Evolutionary conservation across 2,888 invertebrate genomes (phyloP).

Genomic region (Spicauda simplicius): DNA sequence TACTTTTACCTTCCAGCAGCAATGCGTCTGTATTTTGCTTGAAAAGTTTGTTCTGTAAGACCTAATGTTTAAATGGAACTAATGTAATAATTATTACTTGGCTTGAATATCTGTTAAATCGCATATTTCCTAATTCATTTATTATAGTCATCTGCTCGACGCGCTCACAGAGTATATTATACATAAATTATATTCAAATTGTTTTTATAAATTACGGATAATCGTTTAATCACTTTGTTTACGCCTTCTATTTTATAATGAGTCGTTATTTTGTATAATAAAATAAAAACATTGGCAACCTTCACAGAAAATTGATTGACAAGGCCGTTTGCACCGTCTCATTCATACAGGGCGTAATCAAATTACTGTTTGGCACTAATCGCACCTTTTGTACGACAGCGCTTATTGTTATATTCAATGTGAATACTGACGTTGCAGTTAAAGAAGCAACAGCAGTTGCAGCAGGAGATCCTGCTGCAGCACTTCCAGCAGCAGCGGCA

Average conservation of each 20-base stretch:
- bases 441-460: conserved; percentile 96
- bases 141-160: not conserved
- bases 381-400: not conserved
- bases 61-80: not conserved
- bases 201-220: not conserved
- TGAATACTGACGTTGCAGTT: conserved; percentile 83
- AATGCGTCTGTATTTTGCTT: too few species aligned
- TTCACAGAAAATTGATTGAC: conserved; percentile 17
- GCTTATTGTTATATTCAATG: not conserved
- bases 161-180: not conserved
- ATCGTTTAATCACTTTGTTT: not conserved
- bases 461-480: conserved; percentile 95
- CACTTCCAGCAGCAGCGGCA: conserved; percentile 96
- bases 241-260: not conserved
- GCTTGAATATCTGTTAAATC: not conserved
- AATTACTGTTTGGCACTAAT: conserved; percentile 6
- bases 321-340: conserved; percentile 15
- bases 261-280: not conserved
- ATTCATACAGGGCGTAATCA: conserved; percentile 20
- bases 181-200: not conserved
- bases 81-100: not conserved
- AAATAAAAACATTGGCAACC: not conserved
- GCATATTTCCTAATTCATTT: not conserved
- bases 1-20: too few species aligned
- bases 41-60: not conserved